Evolutionary conservation across 2,888 invertebrate species (phyloP), one percentile per base, ranked within the genome.

Genomic region (Gnatocerus cornutus): DNA sequence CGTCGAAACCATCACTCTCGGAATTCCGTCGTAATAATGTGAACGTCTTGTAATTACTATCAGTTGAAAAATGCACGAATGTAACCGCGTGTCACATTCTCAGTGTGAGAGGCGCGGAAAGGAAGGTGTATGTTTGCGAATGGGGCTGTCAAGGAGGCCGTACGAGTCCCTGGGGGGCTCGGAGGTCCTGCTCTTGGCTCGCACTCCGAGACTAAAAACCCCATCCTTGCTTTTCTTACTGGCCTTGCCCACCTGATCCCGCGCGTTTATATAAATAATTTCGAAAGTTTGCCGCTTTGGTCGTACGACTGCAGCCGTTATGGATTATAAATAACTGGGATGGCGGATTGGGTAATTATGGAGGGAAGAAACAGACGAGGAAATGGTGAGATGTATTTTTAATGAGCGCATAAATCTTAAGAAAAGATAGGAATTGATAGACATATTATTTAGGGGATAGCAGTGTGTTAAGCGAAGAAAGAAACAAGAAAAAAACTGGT

Each of bases 71-170:
- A 21, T 21, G 21, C 21, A 21, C 33, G 61, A 65, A 68, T 68
- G 71, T 65, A 68, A 56, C 48, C 56, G 65, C 61, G 59, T 62
- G 75, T 81, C 80, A 80, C 81, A 80, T 80, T 80, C 79, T 79
- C 75, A 79, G 72, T 62, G 73, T 62, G 69, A 73, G 68, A 77
- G 76, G 78, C 78, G 80, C 74, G 75, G 79, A 81, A 78, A 78
- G 77, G 78, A 79, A 81, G 79, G 80, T 78, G 81, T 78, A 79
- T 82, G 82, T 82, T 82, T 82, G 82, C 81, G 81, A 82, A 83
- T 81, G 77, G 79, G 80, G 81, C 78, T 82, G 83, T 81, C 83
- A 82, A 79, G 82, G 78, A 79, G 81, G 77, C 62, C 78, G 76
- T 82, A 83, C 79, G 80, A 79, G 78, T 81, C 83, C 79, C 82